Conservation (phyloP, 2,797 vertebrate genomes). For the Perdix hodgsoniae region DNA sequence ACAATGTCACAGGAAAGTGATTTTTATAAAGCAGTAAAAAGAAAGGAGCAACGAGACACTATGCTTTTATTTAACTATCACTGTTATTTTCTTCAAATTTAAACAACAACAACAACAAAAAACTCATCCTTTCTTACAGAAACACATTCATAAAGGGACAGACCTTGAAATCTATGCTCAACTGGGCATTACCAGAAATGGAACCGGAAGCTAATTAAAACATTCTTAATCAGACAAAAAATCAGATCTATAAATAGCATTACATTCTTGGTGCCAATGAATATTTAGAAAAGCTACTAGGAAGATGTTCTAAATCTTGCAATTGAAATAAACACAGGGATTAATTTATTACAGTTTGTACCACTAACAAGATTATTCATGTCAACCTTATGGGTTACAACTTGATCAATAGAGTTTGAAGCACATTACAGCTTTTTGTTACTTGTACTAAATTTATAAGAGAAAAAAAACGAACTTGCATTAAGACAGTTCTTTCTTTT, state of each 20-base stretch:
- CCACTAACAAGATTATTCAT: background rate
- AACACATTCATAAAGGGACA: background rate
- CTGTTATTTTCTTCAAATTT: background rate
- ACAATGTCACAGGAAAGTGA: background rate
- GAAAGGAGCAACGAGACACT: background rate
- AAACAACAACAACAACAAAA: background rate
- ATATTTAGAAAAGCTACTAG: background rate
- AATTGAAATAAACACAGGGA: background rate
- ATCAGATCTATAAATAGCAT: background rate
- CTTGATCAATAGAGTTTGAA: background rate
- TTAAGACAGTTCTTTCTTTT: background rate
- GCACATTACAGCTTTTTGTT: background rate
- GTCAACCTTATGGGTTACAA: background rate
- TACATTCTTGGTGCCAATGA: background rate
- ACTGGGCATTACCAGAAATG: background rate
- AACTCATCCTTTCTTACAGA: background rate
- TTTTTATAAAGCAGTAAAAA: background rate
- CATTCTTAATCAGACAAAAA: background rate
- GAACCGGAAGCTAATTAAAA: background rate
- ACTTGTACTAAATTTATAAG: background rate
- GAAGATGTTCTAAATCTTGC: background rate
- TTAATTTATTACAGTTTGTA: background rate
- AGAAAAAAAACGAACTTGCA: background rate
- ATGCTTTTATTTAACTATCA: background rate
- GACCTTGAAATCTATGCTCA: background rate